Conservation (phyloP, 2,888 invertebrate genomes). For the Stictocephala bisonia region DNA sequence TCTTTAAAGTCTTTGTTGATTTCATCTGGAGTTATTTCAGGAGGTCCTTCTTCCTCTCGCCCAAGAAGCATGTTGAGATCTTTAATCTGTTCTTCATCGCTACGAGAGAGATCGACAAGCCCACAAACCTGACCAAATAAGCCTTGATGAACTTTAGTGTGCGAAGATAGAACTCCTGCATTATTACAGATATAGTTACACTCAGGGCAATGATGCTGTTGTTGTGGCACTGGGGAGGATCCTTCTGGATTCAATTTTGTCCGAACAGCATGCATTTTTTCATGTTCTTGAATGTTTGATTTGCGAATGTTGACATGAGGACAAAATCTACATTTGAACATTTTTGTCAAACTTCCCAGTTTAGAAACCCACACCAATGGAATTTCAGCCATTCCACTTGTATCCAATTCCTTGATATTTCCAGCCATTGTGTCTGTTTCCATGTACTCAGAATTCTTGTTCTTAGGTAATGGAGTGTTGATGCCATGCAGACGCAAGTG, state of each 20-base stretch:
- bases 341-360: conserved; percentile 78
- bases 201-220: conserved; percentile 73
- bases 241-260: conserved; percentile 30
- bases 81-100: conserved; percentile 76
- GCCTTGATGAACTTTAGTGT: conserved; percentile 81
- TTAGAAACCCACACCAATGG: conserved; percentile 82
- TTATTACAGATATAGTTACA: conserved; percentile 85
- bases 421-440: conserved; percentile 40
- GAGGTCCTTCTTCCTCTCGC: conserved; percentile 46
- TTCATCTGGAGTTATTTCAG: conserved; percentile 44
- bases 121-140: conserved; percentile 78
- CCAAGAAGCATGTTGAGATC: conserved; percentile 52
- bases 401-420: conserved; percentile 54
- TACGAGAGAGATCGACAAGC: conserved; percentile 73
- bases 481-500: conserved; percentile 82
- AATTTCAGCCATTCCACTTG: conserved; percentile 68
- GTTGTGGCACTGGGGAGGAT: conserved; percentile 42
- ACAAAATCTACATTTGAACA: conserved; percentile 87
- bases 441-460: conserved; percentile 49
- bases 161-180: conserved; percentile 75
- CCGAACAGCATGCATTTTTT: conserved; percentile 74
- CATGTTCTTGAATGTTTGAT: conserved; percentile 84
- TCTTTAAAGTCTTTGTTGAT: conserved; percentile 47
- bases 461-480: conserved; percentile 60
- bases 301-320: conserved; percentile 86